phyloP scores from a whole-genome alignment of 1,140 invertebrate genomes.

The Rhagoletis zephyria region DNA sequence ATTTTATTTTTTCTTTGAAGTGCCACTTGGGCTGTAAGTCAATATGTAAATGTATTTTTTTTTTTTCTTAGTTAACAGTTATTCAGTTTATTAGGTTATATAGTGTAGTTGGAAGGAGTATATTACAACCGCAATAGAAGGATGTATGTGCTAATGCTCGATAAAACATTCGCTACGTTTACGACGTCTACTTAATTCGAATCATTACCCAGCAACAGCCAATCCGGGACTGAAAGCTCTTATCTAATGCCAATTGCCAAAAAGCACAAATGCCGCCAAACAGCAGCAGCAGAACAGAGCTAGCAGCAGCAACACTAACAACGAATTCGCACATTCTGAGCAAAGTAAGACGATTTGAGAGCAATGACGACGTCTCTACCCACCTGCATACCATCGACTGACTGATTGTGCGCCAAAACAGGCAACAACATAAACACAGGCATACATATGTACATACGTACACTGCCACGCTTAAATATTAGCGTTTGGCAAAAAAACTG shows the following conservation, averaged over 20 bases:
- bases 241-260: slow-evolving; percentile 56
- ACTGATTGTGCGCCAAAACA: neutral
- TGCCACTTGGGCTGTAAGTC: neutral
- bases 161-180: neutral
- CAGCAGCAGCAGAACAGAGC: slow-evolving; percentile 5
- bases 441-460: neutral
- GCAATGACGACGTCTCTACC: neutral
- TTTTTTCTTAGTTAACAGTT: slow-evolving; percentile 25
- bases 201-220: slow-evolving; percentile 60
- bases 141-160: slow-evolving; percentile 46
- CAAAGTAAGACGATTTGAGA: neutral
- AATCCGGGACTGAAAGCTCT: slow-evolving; percentile 61
- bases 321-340: neutral
- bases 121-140: slow-evolving; percentile 55
- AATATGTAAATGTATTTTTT: neutral
- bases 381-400: neutral
- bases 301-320: neutral
- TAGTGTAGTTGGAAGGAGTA: slow-evolving; percentile 22
- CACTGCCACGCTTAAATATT: no score
- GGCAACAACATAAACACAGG: neutral
- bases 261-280: slow-evolving; percentile 54
- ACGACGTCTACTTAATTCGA: slow-evolving; percentile 14
- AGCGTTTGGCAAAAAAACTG: no score
- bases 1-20: slow-evolving; percentile 32
- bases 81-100: slow-evolving; percentile 46